phyloP scores from a whole-genome alignment of 1,140 invertebrate species.

The Trachelipus rathkii region DNA sequence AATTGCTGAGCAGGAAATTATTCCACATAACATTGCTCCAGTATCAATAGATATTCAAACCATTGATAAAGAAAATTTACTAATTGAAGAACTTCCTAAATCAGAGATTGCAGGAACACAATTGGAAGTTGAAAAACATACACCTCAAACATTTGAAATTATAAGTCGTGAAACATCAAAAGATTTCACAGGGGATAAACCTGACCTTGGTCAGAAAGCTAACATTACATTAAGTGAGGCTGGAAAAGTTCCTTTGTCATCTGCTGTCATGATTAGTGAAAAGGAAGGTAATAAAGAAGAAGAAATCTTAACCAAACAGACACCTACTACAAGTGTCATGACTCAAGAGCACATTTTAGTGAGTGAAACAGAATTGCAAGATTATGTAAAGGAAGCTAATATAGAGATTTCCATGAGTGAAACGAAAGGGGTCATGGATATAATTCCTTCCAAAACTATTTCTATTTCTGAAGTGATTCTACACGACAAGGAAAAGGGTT shows the following conservation, averaged over 20 bases:
- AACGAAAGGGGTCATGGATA: background rate
- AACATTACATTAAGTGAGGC: slow-evolving; percentile 32
- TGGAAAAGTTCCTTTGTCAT: slow-evolving; percentile 32
- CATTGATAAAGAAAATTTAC: background rate
- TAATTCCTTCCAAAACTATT: background rate
- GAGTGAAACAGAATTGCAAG: slow-evolving; percentile 27
- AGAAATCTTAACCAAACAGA: slow-evolving; percentile 45
- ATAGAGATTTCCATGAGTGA: background rate
- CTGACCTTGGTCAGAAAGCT: slow-evolving; percentile 26
- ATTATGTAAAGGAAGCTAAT: background rate
- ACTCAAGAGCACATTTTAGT: slow-evolving; percentile 58
- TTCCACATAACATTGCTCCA: background rate
- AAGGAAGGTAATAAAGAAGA: slow-evolving; percentile 44
- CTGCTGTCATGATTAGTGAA: slow-evolving; percentile 33
- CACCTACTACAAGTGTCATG: background rate
- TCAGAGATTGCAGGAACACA: slow-evolving; percentile 25
- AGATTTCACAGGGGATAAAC: background rate
- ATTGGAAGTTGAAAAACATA: slow-evolving; percentile 25
- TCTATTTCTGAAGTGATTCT: background rate
- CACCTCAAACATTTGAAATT: slow-evolving; percentile 20
- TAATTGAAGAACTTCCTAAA: slow-evolving; percentile 8
- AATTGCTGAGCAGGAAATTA: background rate
- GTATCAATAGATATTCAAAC: background rate
- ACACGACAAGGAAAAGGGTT: background rate
- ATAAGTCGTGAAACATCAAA: slow-evolving; percentile 32